phyloP scores from a whole-genome alignment of 2,113 vertebrate genomes.

The Calonectris borealis region DNA sequence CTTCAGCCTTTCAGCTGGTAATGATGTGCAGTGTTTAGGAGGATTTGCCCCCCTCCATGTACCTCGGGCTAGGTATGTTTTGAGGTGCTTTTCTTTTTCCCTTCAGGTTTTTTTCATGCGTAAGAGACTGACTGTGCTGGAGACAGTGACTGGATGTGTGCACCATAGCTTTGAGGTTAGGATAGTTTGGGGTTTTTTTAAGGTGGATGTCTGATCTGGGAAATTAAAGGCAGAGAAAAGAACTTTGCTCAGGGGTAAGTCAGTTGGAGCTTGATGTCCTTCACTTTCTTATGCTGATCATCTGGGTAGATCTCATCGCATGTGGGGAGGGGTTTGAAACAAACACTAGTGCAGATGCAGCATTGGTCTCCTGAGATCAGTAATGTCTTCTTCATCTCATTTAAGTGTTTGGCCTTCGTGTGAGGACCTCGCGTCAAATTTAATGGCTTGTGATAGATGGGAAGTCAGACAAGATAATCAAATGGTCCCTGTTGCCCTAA shows the following conservation, averaged over 20 bases:
- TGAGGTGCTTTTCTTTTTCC: background rate
- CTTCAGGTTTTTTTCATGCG: background rate
- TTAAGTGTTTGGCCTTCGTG: background rate
- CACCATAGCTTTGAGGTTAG: background rate
- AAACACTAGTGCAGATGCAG: background rate
- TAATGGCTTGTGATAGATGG: background rate
- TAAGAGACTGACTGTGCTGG: background rate
- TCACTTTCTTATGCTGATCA: background rate
- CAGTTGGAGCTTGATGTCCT: background rate
- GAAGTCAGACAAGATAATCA: constrained; percentile 19
- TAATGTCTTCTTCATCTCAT: background rate
- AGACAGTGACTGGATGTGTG: background rate
- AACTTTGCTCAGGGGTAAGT: background rate
- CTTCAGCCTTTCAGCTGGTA: background rate
- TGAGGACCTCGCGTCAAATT: background rate
- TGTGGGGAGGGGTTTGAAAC: background rate
- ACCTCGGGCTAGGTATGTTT: background rate
- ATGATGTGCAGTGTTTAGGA: background rate
- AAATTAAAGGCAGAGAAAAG: background rate
- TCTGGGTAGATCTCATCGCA: background rate
- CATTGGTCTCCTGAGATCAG: background rate
- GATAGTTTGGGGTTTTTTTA: background rate
- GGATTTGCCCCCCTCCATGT: background rate
- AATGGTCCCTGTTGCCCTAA: background rate
- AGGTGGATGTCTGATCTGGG: background rate